Conservation (phyloP, 2,113 vertebrate species). For the Nothobranchius kuhntae region DNA sequence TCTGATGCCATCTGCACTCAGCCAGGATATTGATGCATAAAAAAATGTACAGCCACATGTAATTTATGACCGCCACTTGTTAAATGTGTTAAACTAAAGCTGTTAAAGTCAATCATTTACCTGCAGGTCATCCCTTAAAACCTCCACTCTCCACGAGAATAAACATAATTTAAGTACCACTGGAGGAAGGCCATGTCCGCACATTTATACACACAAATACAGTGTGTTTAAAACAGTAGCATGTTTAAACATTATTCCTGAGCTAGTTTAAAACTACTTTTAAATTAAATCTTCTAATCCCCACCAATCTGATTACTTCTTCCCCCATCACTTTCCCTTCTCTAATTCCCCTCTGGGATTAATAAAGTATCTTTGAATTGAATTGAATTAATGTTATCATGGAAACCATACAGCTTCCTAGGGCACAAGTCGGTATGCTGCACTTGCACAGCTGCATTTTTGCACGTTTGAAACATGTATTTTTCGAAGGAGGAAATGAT, state of each 20-base stretch:
- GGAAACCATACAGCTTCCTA: conserved; percentile 12
- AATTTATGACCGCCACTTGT: conserved; percentile 2
- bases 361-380: too few species aligned
- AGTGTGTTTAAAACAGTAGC: too few species aligned
- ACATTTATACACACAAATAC: too few species aligned
- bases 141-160: neutral
- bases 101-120: neutral
- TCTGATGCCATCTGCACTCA: neutral
- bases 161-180: neutral
- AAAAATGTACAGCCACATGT: neutral
- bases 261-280: too few species aligned
- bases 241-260: too few species aligned
- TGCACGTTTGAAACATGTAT: neutral
- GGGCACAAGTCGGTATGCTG: conserved; percentile 33
- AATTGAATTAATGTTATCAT: conserved; percentile 13
- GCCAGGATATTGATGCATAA: neutral
- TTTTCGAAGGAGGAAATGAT: neutral
- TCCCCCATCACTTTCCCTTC: neutral
- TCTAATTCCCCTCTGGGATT: too few species aligned
- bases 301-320: neutral
- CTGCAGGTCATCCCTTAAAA: neutral
- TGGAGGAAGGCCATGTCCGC: too few species aligned
- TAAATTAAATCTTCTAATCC: too few species aligned
- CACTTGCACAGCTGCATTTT: neutral
- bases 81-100: conserved; percentile 10